These are phyloP conservation scores for Drosophila parthenogenetica DNA, from an alignment of 2,888 invertebrate genomes.

Conservation along the genomic window DNA sequence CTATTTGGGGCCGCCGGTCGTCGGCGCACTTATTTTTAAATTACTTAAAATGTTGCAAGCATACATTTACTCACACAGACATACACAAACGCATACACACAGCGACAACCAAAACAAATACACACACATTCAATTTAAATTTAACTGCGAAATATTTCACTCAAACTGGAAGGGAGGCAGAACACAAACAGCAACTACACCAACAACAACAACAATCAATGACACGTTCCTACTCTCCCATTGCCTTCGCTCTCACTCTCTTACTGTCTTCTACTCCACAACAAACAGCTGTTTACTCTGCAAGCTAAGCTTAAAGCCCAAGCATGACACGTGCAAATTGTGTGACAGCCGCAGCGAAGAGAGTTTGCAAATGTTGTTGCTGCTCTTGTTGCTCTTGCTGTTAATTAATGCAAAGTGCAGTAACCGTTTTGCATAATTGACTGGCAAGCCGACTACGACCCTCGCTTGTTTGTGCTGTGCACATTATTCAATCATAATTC, in stretches of 20 bases:
- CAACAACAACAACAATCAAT: slow-evolving; percentile 17
- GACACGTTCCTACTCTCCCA: slow-evolving; percentile 19
- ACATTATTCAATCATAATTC: slow-evolving; percentile 81
- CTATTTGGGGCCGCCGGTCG: slow-evolving; percentile 80
- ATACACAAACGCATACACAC: not conserved
- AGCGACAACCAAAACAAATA: slow-evolving; percentile 16
- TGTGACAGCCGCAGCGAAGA: slow-evolving; percentile 29
- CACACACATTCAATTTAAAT: slow-evolving; percentile 72
- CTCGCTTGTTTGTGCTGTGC: slow-evolving; percentile 48
- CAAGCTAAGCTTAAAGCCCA: slow-evolving; percentile 51
- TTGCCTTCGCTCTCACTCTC: slow-evolving; percentile 13
- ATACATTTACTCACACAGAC: slow-evolving; percentile 40
- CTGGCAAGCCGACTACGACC: slow-evolving; percentile 57
- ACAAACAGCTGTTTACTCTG: slow-evolving; percentile 51
- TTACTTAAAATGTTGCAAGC: slow-evolving; percentile 81
- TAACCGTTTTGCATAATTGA: slow-evolving; percentile 80
- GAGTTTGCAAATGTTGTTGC: slow-evolving; percentile 25
- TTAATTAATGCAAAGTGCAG: slow-evolving; percentile 80
- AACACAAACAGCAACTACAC: slow-evolving; percentile 8
- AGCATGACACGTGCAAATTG: slow-evolving; percentile 57
- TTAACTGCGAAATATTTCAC: slow-evolving; percentile 81
- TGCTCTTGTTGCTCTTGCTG: slow-evolving; percentile 38
- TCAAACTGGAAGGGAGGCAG: slow-evolving; percentile 71
- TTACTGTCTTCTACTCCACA: not conserved
- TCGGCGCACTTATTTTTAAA: slow-evolving; percentile 81